These are phyloP conservation scores for Pristionchus arcanus DNA, from an alignment of 2,888 invertebrate genomes.

Conservation along the genomic window DNA sequence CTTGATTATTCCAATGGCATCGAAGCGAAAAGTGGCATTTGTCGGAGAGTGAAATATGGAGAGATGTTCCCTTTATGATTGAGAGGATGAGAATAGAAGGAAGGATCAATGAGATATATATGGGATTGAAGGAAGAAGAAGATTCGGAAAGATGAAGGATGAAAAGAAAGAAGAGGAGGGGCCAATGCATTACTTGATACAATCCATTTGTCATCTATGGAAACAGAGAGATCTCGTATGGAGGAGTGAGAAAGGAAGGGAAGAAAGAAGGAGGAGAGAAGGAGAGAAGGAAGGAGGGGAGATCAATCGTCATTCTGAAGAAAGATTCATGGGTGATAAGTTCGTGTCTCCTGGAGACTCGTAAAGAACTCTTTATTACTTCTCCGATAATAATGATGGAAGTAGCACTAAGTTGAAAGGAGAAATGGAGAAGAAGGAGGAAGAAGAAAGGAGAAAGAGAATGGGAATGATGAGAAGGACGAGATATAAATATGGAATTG, in stretches of 20 bases:
- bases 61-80: constrained; percentile 35
- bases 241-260: neutral
- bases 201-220: constrained; percentile 47
- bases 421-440: neutral
- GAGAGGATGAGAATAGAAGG: neutral
- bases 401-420: neutral
- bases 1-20: constrained; percentile 37
- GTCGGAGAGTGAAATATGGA: constrained; percentile 32
- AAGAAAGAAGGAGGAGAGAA: neutral
- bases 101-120: neutral
- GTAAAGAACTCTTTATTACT: constrained; percentile 17
- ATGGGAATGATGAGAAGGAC: constrained; percentile 38
- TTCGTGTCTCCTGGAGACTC: neutral
- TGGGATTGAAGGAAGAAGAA: neutral
- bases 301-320: neutral
- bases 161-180: constrained; percentile 3
- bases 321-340: constrained; percentile 40
- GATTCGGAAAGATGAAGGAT: neutral
- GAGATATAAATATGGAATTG: constrained; percentile 51
- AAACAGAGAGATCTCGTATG: constrained; percentile 23
- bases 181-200: constrained; percentile 48
- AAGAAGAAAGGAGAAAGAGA: constrained; percentile 1
- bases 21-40: constrained; percentile 40
- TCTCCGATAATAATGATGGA: constrained; percentile 4
- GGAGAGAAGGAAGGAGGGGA: neutral